Percentiles rank a stretch among this genome's conserved stretches.
phyloP scores from a whole-genome alignment of 2,113 vertebrate species.

The Bufo gargarizans region DNA sequence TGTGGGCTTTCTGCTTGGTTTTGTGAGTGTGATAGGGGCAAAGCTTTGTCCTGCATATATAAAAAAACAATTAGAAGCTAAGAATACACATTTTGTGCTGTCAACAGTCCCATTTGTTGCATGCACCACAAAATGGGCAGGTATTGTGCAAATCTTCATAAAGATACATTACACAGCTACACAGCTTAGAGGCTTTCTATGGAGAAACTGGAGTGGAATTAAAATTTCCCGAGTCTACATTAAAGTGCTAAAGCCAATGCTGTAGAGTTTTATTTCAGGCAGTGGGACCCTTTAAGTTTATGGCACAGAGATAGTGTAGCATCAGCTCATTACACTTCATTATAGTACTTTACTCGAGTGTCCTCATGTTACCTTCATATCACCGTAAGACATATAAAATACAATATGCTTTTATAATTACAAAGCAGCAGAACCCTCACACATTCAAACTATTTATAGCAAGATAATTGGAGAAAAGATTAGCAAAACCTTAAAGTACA shows the following conservation, averaged over 20 bases:
- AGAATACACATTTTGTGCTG: too few species aligned
- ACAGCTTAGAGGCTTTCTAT: not conserved
- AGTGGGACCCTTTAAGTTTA: conserved; percentile 2
- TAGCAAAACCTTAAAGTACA: not conserved
- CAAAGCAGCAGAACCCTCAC: not conserved
- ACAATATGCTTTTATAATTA: not conserved
- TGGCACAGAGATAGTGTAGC: not conserved
- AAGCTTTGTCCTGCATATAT: too few species aligned
- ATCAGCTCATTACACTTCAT: not conserved
- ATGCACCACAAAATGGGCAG: too few species aligned
- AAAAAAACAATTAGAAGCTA: too few species aligned
- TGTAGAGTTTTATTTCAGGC: not conserved
- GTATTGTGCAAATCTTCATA: too few species aligned
- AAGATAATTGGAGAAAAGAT: conserved; percentile 16
- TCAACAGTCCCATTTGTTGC: too few species aligned
- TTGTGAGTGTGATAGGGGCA: too few species aligned
- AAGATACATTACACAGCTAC: not conserved
- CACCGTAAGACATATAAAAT: conserved; percentile 21
- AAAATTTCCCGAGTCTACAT: not conserved
- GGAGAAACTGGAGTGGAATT: not conserved
- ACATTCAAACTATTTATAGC: not conserved
- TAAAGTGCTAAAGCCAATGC: not conserved
- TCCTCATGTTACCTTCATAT: conserved; percentile 46
- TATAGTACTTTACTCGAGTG: not conserved
- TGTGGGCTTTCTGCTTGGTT: too few species aligned